Conservation (phyloP, 2,797 vertebrate species). For the Melanotaenia boesemani region DNA sequence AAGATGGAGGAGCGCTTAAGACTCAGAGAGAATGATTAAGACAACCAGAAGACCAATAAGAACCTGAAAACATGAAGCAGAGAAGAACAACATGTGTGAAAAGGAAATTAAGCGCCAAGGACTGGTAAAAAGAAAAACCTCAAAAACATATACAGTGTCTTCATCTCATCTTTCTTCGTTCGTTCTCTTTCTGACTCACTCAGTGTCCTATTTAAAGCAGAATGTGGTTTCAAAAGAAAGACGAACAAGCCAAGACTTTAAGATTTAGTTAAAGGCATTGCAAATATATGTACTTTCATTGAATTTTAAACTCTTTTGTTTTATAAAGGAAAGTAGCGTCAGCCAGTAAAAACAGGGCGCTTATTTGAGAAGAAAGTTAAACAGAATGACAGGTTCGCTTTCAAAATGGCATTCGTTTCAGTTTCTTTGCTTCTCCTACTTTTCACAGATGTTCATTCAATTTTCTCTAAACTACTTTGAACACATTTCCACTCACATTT, state of each 20-base stretch:
- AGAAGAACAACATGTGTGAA: constrained; percentile 41
- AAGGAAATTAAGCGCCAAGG: constrained; percentile 56
- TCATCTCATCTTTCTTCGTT: constrained; percentile 53
- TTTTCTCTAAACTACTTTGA: not conserved
- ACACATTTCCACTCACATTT: not conserved
- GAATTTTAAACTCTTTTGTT: not conserved
- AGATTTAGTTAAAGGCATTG: not conserved
- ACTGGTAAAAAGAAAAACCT: constrained; percentile 67
- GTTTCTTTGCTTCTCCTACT: not conserved
- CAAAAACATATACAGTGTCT: constrained; percentile 53
- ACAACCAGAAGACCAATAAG: constrained; percentile 29
- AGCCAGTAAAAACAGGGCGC: not conserved
- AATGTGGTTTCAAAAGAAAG: constrained; percentile 62
- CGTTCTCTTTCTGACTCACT: constrained; percentile 72
- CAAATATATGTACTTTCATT: not conserved
- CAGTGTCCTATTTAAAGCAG: constrained; percentile 61
- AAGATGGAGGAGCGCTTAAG: constrained; percentile 25
- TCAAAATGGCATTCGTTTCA: not conserved
- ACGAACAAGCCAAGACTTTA: constrained; percentile 24
- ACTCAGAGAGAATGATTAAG: constrained; percentile 46
- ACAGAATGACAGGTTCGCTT: not conserved
- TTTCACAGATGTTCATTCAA: not conserved
- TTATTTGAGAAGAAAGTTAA: not conserved
- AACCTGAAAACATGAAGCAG: constrained; percentile 44
- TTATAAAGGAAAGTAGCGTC: not conserved